Percentiles rank a stretch among this genome's conserved stretches.
phyloP scores from a whole-genome alignment of 2,888 invertebrate species.

The Smittia aterrima region DNA sequence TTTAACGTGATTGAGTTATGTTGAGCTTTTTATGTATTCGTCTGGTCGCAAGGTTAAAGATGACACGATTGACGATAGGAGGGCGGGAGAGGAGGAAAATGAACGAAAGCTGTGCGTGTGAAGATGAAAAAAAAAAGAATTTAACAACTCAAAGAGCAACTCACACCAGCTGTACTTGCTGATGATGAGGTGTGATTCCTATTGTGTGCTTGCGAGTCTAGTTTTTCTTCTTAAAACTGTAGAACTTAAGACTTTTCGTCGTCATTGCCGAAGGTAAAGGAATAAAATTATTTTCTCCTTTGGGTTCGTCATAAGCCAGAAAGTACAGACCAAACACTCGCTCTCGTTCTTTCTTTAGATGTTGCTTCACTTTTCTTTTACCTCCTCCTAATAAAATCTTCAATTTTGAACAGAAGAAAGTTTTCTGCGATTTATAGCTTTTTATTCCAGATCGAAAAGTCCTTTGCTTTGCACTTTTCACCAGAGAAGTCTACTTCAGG shows the following conservation, averaged over 20 bases:
- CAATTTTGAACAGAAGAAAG: neutral
- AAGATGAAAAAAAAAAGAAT: too few species aligned
- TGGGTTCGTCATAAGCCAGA: neutral
- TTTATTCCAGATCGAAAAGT: neutral
- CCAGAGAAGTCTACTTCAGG: neutral
- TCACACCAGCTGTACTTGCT: too few species aligned
- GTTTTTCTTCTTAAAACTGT: constrained; percentile 26
- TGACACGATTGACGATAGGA: too few species aligned
- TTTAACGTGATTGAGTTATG: too few species aligned
- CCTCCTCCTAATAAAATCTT: constrained; percentile 9
- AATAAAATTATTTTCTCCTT: neutral
- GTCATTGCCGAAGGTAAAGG: neutral
- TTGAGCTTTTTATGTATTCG: too few species aligned
- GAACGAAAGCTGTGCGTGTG: too few species aligned
- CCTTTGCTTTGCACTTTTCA: neutral
- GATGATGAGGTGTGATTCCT: too few species aligned
- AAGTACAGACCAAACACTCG: too few species aligned
- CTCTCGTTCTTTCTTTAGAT: too few species aligned
- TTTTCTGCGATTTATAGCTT: neutral
- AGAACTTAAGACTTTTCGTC: constrained; percentile 21
- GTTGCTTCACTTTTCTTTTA: neutral
- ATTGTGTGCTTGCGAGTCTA: neutral
- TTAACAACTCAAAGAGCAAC: too few species aligned
- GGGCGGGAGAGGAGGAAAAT: too few species aligned
- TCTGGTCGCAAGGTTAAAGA: too few species aligned